Base-by-base conservation (phyloP, 2,888 invertebrate species). In the Ennomos fuscantarius region DNA sequence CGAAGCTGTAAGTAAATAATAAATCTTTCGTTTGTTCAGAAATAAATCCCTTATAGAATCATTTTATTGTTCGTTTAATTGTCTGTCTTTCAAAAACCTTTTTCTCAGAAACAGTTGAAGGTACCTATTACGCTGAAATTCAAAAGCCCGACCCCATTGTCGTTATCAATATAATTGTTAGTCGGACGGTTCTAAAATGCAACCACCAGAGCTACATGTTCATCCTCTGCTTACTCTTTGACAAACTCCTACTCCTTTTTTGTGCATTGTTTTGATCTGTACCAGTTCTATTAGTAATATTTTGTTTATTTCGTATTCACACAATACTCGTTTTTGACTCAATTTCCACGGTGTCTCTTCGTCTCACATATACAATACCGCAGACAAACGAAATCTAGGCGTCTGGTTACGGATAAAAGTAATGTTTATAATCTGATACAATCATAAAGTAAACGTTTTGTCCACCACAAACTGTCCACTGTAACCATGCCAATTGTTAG, bases 311-410 rank as follows among this genome's bases (percentile, higher is more conserved):
- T 51, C 51, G 50, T 56, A 1, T 56, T 50, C 36, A 33, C 8
- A 79, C 78, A 82, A 79, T 77, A 67, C 71, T 55, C 69, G 79
- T 81, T 81, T 84, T 72, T 67, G 70, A 83, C 73, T 60, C 76
- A 79, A 86, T 83, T 84, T 82, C 77, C 81, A 84, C 78, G 84
- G 79, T 70, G 69, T 69, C 72, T 79, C 74, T 81, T 71, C 64
- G 70, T 65, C 78, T 73, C 68, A 61, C 69, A 71, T 70, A 73
- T 76, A 77, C 73, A 77, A 81, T 77, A 68, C 60, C 32, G 12
- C 44, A 75, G 67, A 73, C 72, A 68, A 68, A 68, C 33, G 54
- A 49, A 73, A 66, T 71, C 67, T 65, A 64, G 56, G 45, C 52
- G 46, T 69, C 66, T 70, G 62, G 60, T 69, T 73, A 65, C 63